Evolutionary conservation across 1,140 invertebrate genomes (phyloP).

Genomic region (Ephestia elutella): DNA sequence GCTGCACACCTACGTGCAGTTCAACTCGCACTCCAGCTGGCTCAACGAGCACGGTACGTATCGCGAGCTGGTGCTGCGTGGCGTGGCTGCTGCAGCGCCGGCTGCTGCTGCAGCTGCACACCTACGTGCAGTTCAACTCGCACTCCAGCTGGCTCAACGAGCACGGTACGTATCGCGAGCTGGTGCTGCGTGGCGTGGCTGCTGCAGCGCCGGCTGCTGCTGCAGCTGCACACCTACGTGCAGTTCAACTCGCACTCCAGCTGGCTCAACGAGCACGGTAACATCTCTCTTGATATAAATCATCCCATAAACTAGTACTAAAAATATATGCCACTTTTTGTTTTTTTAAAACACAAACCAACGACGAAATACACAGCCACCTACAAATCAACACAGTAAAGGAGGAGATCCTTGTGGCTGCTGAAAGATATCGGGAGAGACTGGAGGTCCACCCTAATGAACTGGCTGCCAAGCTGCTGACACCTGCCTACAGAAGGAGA

Average conservation of each 20-base stretch:
- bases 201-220: slow-evolving; percentile 88
- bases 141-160: slow-evolving; percentile 56
- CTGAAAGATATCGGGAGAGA: too few species aligned
- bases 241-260: slow-evolving; percentile 84
- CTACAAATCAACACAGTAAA: too few species aligned
- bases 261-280: slow-evolving; percentile 36
- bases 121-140: slow-evolving; percentile 93
- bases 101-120: slow-evolving; percentile 92
- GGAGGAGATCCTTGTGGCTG: too few species aligned
- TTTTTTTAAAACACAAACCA: too few species aligned
- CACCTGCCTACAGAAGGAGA: too few species aligned
- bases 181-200: slow-evolving; percentile 94
- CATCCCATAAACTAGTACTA: too few species aligned
- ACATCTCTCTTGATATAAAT: too few species aligned
- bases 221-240: slow-evolving; percentile 96
- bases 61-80: slow-evolving; percentile 88
- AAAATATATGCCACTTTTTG: too few species aligned
- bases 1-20: slow-evolving; percentile 95
- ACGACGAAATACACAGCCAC: too few species aligned
- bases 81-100: slow-evolving; percentile 94
- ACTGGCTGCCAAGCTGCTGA: too few species aligned
- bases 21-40: slow-evolving; percentile 79
- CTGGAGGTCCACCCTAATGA: too few species aligned
- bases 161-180: slow-evolving; percentile 72
- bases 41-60: slow-evolving; percentile 38